A percentile compares a stretch with the other conserved stretches of the same genome.
phyloP scores from a whole-genome alignment of 2,113 vertebrate species.

The Antechinus stuartii region DNA sequence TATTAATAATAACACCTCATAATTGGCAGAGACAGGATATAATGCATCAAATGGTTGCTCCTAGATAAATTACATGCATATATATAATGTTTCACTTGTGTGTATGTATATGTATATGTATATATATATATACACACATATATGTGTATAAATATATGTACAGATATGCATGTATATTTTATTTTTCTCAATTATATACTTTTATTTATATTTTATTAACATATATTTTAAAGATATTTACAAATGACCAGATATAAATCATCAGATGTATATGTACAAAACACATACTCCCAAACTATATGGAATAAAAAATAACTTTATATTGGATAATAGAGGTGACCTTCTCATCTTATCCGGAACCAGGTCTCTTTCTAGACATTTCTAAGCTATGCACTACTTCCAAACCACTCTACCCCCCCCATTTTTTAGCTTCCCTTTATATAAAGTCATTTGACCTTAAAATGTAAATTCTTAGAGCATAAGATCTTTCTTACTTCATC shows the following conservation, averaged over 20 bases:
- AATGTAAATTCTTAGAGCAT: background rate
- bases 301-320: background rate
- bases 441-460: background rate
- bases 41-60: conserved; percentile 62
- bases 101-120: too few relatives aligned
- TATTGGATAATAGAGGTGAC: background rate
- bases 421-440: background rate
- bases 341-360: background rate
- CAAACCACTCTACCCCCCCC: background rate
- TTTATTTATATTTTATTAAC: too few relatives aligned
- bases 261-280: background rate
- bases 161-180: too few relatives aligned
- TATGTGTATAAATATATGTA: too few relatives aligned
- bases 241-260: background rate
- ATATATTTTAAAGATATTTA: background rate
- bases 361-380: background rate
- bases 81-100: background rate
- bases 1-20: conserved; percentile 54
- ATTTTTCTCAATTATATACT: too few relatives aligned
- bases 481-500: background rate
- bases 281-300: background rate
- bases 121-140: too few relatives aligned
- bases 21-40: conserved; percentile 49
- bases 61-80: conserved; percentile 8
- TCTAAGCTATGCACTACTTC: background rate